These are phyloP conservation scores for Melanotaenia parkinsoni DNA, from an alignment of 2,797 vertebrate species.

Conservation along the genomic window DNA sequence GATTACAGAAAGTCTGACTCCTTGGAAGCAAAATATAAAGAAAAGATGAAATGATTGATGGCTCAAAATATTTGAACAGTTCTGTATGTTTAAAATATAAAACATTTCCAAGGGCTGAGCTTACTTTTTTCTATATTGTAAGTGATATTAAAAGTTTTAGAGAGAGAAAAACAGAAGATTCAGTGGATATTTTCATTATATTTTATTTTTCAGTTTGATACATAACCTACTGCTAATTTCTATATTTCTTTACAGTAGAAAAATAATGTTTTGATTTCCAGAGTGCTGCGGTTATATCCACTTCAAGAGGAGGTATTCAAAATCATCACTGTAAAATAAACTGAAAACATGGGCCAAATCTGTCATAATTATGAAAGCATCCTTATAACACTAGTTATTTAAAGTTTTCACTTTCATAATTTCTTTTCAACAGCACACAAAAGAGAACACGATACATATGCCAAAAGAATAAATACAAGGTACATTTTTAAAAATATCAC, in stretches of 20 bases:
- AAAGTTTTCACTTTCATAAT: slow-evolving; percentile 42
- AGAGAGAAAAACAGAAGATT: slow-evolving; percentile 28
- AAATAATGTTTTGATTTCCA: slow-evolving; percentile 78
- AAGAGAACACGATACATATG: slow-evolving; percentile 56
- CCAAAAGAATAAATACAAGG: slow-evolving; percentile 62
- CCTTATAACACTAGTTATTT: slow-evolving; percentile 35
- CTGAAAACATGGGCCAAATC: slow-evolving; percentile 33
- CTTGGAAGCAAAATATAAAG: neutral
- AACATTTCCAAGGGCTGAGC: neutral
- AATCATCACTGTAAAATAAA: slow-evolving; percentile 62
- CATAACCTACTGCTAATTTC: slow-evolving; percentile 44
- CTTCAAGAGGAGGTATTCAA: slow-evolving; percentile 59
- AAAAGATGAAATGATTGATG: neutral
- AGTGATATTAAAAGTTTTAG: neutral
- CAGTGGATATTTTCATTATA: slow-evolving; percentile 50
- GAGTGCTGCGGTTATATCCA: slow-evolving; percentile 59
- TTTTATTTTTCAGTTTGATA: slow-evolving; percentile 48
- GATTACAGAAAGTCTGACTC: neutral
- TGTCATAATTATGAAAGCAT: slow-evolving; percentile 52
- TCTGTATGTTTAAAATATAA: neutral
- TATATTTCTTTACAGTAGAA: slow-evolving; percentile 76
- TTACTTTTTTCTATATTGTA: neutral
- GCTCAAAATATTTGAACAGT: neutral
- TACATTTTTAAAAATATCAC: slow-evolving; percentile 63
- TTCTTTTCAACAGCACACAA: slow-evolving; percentile 56